Percentiles rank a stretch among this genome's conserved stretches.
These are phyloP conservation scores for Drosophila pachea DNA, from an alignment of 1,140 invertebrate species.

Conservation along the genomic window DNA sequence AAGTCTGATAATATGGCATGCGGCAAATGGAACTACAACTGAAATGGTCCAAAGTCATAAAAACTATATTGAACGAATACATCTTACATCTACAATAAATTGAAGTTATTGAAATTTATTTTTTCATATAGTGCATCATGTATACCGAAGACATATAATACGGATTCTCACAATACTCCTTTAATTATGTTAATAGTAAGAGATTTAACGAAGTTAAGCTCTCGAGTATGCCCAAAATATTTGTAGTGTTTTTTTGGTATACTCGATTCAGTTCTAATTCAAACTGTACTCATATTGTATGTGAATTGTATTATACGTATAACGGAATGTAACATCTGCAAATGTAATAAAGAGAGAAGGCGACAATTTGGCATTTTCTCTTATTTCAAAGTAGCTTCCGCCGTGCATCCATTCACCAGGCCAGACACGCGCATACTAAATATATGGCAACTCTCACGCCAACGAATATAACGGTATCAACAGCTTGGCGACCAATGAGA, in stretches of 20 bases:
- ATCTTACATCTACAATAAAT: conserved; percentile 17
- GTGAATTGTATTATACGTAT: conserved; percentile 55
- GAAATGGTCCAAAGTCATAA: conserved; percentile 69
- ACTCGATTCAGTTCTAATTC: conserved; percentile 18
- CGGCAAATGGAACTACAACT: conserved; percentile 47
- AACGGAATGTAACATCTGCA: conserved; percentile 49
- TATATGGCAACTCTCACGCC: not conserved
- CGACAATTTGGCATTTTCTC: conserved; percentile 25
- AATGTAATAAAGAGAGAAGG: conserved; percentile 61
- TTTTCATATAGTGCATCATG: not conserved
- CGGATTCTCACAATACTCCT: not conserved
- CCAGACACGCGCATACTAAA: too few species aligned
- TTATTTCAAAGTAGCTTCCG: not conserved
- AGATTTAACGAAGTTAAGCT: conserved; percentile 7
- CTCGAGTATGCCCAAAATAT: conserved; percentile 7
- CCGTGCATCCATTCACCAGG: not conserved
- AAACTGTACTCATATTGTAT: conserved; percentile 29
- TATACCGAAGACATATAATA: not conserved
- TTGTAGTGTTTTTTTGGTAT: conserved; percentile 13
- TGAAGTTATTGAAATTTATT: conserved; percentile 1
- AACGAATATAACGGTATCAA: not conserved
- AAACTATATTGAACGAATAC: conserved; percentile 52
- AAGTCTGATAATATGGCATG: conserved; percentile 55
- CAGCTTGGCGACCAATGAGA: not conserved
- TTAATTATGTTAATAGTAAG: conserved; percentile 2